Conservation (phyloP, 2,888 invertebrate genomes). For the Heterodera filipjevi region DNA sequence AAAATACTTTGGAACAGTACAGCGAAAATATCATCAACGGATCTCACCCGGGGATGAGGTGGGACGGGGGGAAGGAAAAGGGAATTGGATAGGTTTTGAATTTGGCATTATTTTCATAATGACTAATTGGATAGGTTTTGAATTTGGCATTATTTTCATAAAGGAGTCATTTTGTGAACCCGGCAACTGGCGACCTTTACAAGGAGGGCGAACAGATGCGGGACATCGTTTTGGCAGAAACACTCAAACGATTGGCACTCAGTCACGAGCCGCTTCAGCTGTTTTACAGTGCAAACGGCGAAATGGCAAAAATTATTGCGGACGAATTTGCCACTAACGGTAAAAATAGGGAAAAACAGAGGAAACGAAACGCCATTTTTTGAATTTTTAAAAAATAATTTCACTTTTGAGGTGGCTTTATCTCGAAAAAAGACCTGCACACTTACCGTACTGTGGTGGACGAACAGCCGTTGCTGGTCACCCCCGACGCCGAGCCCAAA, state of each 20-base stretch:
- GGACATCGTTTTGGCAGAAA: constrained; percentile 53
- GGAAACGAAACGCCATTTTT: neutral
- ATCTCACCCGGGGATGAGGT: constrained; percentile 50
- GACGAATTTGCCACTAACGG: constrained; percentile 57
- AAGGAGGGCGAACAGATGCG: constrained; percentile 63
- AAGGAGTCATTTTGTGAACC: constrained; percentile 57
- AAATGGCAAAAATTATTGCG: constrained; percentile 59
- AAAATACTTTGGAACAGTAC: constrained; percentile 16
- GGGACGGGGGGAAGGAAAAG: neutral
- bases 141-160: neutral
- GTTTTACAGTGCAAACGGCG: constrained; percentile 59
- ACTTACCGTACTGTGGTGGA: constrained; percentile 56
- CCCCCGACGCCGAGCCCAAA: constrained; percentile 60
- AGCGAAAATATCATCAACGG: constrained; percentile 49
- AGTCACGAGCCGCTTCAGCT: constrained; percentile 57
- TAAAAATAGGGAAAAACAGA: neutral
- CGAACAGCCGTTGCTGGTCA: constrained; percentile 47
- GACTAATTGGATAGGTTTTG: constrained; percentile 34
- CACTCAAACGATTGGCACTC: constrained; percentile 41
- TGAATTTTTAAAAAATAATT: neutral
- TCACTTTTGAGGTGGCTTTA: constrained; percentile 45
- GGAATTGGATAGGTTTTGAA: constrained; percentile 34
- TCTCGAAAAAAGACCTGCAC: constrained; percentile 55
- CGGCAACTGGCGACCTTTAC: constrained; percentile 57
- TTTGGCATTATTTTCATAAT: neutral